Evolutionary conservation across 2,888 invertebrate species (phyloP), one percentile per base, ranked within the genome.

Genomic region (Electrophaes corylata): DNA sequence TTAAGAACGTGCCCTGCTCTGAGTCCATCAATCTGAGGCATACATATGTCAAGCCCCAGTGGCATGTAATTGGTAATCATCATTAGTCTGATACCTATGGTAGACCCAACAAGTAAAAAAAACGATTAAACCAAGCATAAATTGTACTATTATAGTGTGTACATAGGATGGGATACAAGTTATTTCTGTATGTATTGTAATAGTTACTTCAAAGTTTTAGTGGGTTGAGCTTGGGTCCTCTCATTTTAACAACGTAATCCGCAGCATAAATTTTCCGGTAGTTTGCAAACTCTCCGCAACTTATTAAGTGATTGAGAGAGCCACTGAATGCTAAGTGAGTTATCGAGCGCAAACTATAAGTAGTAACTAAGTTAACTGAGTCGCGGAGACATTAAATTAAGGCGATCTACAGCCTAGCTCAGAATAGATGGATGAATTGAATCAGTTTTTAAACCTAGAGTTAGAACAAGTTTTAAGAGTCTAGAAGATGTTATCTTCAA

Each of bases 261-360:
- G 35, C 61, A 48, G 41, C 44, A 33, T 54, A 48, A 48, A 57
- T 57, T 57, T 54, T 35, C 37, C 49, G 46, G 54, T 54, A 55
- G 55, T 51, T 63, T 35, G 10, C 39, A 57, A 60, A 60, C 60
- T 58, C 20, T 53, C 50, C 11, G 35, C 35, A 58, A 62, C 52
- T 68, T 72, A n/a, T n/a, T n/a, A 72, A 71, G 70, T 71, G 67
- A 75, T 74, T 66, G 72, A 72, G 59, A 54, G 73, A 70, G 60
- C 58, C 60, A 29, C 58, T 56, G 59, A 69, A 64, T 59, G 64
- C 60, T 69, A 72, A 74, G 70, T 64, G 60, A 72, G 72, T 73
- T 70, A 68, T 58, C 53, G 50, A 29, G 59, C 58, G 62, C 55
- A 40, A 52, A 50, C 64, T 60, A 62, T 16, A 6, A 14, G 12